Base-by-base conservation (phyloP, 1,140 invertebrate species). In the Cryptotermes secundus region DNA sequence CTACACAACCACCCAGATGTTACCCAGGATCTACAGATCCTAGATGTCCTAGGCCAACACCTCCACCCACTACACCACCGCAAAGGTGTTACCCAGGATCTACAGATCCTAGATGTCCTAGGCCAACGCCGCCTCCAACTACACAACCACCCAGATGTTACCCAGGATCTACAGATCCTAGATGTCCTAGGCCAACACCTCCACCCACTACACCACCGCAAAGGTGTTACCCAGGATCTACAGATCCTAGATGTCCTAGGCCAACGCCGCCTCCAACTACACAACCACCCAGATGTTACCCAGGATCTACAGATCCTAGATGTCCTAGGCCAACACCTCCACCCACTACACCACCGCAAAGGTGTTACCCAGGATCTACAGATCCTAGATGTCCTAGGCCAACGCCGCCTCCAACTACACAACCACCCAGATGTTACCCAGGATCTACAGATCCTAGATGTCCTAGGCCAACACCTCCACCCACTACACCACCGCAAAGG, bases 21-120 rank as follows among this genome's bases (percentile, higher is more conserved):
- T 91, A 88, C 81, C 89, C 89, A 42, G 89, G 89, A 34, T 88
- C 86, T 14, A 53, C 83, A 7, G 90, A 89, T 87, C 88, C 88
- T n/a, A 86, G 87, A 72, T 90, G 90, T 85, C 87, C 87, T 2
- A 65, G 2, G n/a, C 59, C 59, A n/a, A 26, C 45, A 45, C 45
- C 7, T 2, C 45, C 45, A 2, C 59, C 59, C 26, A 65, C 59
- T 4, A 65, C 59, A 65, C 6, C 2, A 65, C 59, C 59, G n/a
- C 24, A n/a, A 2, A 26, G 6, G n/a, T 65, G 59, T n/a, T n/a
- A 26, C 6, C 59, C 59, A n/a, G 59, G 59, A 9, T 65, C 59
- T 82, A 83, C 82, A n/a, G 59, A 65, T 31, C 59, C 59, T n/a
- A 65, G 19, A 65, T 65, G 59, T 65, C 59, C 59, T n/a, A 10